A percentile compares a stretch with the other conserved stretches of the same genome.
Conservation (phyloP, 2,797 vertebrate genomes). For the Coendou prehensilis region DNA sequence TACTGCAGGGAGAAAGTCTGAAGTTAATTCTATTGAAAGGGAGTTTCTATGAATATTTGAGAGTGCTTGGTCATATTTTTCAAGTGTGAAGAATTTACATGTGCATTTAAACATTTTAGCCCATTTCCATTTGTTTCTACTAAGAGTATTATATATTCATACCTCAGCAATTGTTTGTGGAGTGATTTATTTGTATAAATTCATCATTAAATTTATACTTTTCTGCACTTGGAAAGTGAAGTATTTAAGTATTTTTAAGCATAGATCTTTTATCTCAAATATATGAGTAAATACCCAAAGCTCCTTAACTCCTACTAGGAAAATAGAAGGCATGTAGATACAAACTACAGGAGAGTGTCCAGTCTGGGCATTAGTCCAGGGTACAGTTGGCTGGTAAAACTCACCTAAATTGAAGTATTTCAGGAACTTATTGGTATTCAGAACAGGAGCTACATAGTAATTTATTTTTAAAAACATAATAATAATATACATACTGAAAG, state of each 20-base stretch:
- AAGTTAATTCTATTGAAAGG: slow-evolving; percentile 73
- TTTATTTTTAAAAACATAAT: neutral
- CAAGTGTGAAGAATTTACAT: slow-evolving; percentile 62
- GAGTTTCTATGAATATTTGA: slow-evolving; percentile 68
- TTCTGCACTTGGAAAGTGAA: slow-evolving; percentile 73
- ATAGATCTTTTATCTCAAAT: slow-evolving; percentile 52
- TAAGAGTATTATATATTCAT: slow-evolving; percentile 65
- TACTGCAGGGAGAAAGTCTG: slow-evolving; percentile 21
- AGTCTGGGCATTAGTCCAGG: neutral
- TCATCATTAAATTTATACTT: slow-evolving; percentile 65
- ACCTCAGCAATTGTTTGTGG: slow-evolving; percentile 45
- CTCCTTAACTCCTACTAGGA: neutral
- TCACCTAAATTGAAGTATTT: neutral
- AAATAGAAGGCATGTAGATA: neutral
- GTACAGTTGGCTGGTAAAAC: neutral
- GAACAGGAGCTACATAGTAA: neutral
- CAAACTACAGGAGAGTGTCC: neutral
- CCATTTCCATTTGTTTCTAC: slow-evolving; percentile 73
- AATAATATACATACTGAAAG: neutral
- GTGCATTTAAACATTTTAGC: slow-evolving; percentile 71
- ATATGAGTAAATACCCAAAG: slow-evolving; percentile 45
- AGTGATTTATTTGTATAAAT: slow-evolving; percentile 71
- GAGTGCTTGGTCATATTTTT: slow-evolving; percentile 75
- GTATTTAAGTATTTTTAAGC: slow-evolving; percentile 73
- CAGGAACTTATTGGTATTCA: neutral